These are phyloP conservation scores for Struthio camelus DNA, from an alignment of 2,113 vertebrate species.

Conservation along the genomic window DNA sequence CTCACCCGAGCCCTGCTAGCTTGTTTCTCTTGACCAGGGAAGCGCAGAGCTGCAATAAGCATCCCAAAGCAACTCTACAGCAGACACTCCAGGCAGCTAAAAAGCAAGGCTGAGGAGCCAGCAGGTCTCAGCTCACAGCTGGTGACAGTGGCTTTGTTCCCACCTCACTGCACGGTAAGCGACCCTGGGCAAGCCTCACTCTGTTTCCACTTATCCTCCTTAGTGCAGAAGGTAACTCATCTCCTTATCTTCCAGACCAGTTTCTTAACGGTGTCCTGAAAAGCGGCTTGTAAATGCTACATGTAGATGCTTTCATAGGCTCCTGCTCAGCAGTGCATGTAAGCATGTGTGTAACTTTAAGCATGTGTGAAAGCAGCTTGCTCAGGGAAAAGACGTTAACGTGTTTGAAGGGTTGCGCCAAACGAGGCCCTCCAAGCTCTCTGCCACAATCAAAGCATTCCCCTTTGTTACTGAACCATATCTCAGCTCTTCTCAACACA, in stretches of 20 bases:
- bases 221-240: too few species aligned
- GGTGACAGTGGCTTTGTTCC: neutral
- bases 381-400: neutral
- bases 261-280: too few species aligned
- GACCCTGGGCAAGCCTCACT: neutral
- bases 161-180: neutral
- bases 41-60: neutral
- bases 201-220: neutral
- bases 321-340: neutral
- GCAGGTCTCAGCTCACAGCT: neutral
- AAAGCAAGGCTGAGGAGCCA: neutral
- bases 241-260: neutral
- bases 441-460: constrained; percentile 37
- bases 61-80: neutral
- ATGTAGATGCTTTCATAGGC: neutral
- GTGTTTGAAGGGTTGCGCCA: neutral
- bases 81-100: neutral
- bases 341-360: neutral
- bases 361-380: neutral
- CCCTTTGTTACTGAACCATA: constrained; percentile 10
- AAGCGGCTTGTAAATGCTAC: neutral
- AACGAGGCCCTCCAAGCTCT: neutral
- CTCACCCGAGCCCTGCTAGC: neutral
- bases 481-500: constrained; percentile 52
- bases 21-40: rapidly evolving